Percentiles rank a stretch among this genome's conserved stretches.
These are phyloP conservation scores for Myotis davidii DNA, from an alignment of 2,113 vertebrate genomes.

Conservation along the genomic window DNA sequence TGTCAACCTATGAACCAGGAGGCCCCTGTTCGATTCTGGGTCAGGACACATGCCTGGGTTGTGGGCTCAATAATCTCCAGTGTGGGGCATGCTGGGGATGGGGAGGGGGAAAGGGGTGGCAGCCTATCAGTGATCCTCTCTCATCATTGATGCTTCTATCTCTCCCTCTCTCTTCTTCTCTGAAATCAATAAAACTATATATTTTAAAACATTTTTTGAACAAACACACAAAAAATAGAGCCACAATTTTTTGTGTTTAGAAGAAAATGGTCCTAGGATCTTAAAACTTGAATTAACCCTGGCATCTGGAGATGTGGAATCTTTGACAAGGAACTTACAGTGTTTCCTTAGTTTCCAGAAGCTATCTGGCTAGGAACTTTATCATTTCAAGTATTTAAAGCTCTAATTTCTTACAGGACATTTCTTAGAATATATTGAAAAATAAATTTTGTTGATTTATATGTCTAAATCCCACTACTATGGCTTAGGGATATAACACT, in stretches of 20 bases:
- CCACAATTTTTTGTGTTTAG: background rate
- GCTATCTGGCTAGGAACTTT: background rate
- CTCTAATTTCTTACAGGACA: background rate
- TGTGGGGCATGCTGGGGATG: too few relatives aligned
- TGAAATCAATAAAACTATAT: too few relatives aligned
- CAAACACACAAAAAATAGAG: background rate
- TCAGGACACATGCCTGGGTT: too few relatives aligned
- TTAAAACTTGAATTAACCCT: background rate
- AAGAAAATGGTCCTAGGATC: background rate
- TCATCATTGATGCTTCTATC: too few relatives aligned
- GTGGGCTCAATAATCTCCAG: too few relatives aligned
- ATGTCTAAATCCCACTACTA: background rate
- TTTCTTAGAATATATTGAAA: background rate
- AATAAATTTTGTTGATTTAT: background rate
- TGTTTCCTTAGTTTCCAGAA: background rate
- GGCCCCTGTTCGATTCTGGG: too few relatives aligned
- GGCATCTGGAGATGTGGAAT: background rate
- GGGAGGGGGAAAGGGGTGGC: too few relatives aligned
- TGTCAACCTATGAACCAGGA: too few relatives aligned
- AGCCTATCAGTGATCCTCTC: too few relatives aligned
- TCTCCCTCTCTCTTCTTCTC: too few relatives aligned
- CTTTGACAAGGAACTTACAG: background rate
- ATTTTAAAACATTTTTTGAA: background rate
- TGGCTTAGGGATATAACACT: background rate
- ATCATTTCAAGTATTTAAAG: slow-evolving; percentile 21